Evolutionary conservation across 2,888 invertebrate genomes (phyloP).

Genomic region (Seira musarum): DNA sequence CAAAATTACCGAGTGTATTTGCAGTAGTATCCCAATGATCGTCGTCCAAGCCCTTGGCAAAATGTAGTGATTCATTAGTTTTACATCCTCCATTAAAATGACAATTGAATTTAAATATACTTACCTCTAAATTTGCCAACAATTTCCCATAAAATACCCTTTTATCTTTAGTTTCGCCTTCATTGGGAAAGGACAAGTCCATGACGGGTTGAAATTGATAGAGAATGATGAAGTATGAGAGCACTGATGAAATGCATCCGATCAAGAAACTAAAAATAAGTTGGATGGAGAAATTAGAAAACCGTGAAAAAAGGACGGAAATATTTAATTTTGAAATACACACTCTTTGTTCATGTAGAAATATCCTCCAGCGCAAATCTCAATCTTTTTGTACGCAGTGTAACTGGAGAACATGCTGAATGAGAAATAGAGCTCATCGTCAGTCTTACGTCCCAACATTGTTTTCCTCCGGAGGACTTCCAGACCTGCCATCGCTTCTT

Average conservation of each 20-base stretch:
- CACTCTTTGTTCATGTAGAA: slow-evolving; percentile 53
- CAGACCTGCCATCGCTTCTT: slow-evolving; percentile 60
- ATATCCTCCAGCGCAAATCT: slow-evolving; percentile 55
- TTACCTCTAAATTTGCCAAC: slow-evolving; percentile 54
- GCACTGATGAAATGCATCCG: slow-evolving; percentile 40
- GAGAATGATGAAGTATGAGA: slow-evolving; percentile 62
- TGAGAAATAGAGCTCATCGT: slow-evolving; percentile 60
- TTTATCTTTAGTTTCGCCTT: neutral
- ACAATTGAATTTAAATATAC: too few species aligned
- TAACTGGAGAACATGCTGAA: slow-evolving; percentile 62
- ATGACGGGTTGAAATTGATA: slow-evolving; percentile 61
- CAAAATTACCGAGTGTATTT: too few species aligned
- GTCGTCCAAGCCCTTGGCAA: neutral
- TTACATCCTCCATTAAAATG: too few species aligned
- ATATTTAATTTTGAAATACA: neutral
- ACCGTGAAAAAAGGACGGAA: too few species aligned
- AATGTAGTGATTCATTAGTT: too few species aligned
- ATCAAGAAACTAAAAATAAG: slow-evolving; percentile 44
- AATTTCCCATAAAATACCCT: slow-evolving; percentile 48
- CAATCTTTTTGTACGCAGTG: slow-evolving; percentile 52
- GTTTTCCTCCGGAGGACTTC: slow-evolving; percentile 60
- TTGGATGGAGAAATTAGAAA: neutral
- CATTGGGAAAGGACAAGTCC: slow-evolving; percentile 29
- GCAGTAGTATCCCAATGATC: neutral
- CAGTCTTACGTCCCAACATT: slow-evolving; percentile 58